Evolutionary conservation across 1,140 invertebrate genomes (phyloP).

Genomic region (Neodiprion lecontei): DNA sequence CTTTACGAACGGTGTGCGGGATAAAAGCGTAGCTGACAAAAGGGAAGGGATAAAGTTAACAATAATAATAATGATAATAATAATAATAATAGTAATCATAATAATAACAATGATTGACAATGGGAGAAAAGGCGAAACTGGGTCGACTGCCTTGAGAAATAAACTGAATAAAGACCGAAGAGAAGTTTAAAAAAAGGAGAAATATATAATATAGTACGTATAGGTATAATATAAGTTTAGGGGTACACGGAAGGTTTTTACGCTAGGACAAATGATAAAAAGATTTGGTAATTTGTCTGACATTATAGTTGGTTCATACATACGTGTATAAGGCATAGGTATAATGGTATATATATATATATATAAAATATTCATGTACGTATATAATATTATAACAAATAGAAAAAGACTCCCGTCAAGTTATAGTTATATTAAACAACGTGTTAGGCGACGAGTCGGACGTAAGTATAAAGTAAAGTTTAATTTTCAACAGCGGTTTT

Average conservation of each 20-base stretch:
- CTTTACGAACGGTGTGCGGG: neutral
- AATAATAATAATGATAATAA: neutral
- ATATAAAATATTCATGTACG: constrained; percentile 21
- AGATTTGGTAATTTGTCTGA: constrained; percentile 45
- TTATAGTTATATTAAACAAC: neutral
- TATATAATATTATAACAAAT: constrained; percentile 17
- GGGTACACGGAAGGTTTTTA: constrained; percentile 15
- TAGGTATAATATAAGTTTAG: constrained; percentile 3
- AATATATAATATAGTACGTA: neutral
- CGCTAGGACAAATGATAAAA: constrained; percentile 32
- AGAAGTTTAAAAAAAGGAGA: constrained; percentile 12
- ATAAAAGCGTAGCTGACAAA: neutral
- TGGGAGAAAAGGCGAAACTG: neutral
- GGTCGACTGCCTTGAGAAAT: constrained; percentile 11
- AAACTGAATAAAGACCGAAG: constrained; percentile 3
- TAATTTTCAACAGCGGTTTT: constrained; percentile 18
- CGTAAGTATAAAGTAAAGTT: constrained; percentile 31
- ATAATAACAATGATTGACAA: neutral
- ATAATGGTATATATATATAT: constrained; percentile 42
- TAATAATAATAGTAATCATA: neutral
- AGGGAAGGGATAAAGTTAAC: neutral
- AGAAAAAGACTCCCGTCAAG: neutral
- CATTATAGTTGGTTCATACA: constrained; percentile 39
- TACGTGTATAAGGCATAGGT: constrained; percentile 37
- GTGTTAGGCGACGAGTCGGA: neutral